Conservation (phyloP, 2,888 invertebrate genomes). For the Antheraea assamensis region DNA sequence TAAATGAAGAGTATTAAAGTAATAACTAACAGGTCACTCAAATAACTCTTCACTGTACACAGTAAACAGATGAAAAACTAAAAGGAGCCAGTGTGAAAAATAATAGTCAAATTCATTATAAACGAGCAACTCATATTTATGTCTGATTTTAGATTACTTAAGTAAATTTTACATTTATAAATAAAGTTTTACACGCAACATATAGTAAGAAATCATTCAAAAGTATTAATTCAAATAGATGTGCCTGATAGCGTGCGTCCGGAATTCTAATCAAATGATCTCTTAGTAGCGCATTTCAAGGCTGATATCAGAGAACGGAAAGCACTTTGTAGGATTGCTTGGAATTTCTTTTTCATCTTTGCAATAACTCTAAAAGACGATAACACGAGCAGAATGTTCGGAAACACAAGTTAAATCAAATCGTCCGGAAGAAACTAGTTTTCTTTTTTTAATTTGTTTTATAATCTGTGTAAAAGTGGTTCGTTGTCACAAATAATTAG, state of each 20-base stretch:
- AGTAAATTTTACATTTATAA: neutral
- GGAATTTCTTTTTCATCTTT: constrained; percentile 31
- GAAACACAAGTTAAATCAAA: neutral
- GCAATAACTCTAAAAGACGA: constrained; percentile 19
- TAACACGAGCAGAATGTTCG: neutral
- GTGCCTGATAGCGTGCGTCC: neutral
- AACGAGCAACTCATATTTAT: neutral
- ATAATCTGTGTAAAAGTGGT: no score
- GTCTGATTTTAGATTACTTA: neutral
- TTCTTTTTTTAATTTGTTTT: neutral
- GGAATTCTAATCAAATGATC: constrained; percentile 29
- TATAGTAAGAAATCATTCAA: constrained; percentile 4
- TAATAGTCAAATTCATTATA: neutral
- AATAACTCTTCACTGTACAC: neutral
- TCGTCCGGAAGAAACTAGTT: neutral
- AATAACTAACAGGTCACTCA: neutral
- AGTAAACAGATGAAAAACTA: neutral
- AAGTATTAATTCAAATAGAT: neutral
- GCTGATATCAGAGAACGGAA: constrained; percentile 24
- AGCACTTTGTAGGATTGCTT: constrained; percentile 36
- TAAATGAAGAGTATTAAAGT: neutral
- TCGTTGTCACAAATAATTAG: no score
- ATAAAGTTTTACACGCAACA: neutral
- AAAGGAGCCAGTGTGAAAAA: neutral
- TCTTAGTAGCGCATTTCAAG: constrained; percentile 32